Evolutionary conservation across 92 coral and sea anemone genomes (phyloP).

Genomic region (Siderastrea radians): DNA sequence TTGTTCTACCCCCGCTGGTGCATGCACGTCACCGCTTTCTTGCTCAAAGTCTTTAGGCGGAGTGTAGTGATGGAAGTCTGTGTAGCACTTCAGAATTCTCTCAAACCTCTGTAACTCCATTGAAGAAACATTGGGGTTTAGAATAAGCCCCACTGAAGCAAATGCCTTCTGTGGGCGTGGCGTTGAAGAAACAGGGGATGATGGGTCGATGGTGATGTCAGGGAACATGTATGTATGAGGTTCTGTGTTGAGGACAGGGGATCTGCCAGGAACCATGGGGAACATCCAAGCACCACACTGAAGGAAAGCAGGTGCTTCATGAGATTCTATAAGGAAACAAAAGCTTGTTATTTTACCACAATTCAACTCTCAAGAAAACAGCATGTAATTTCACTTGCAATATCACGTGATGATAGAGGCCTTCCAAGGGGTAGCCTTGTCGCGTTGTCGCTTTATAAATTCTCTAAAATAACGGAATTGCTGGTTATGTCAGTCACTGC

Average conservation of each 20-base stretch:
- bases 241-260: slow-evolving; percentile 96
- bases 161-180: slow-evolving; percentile 78
- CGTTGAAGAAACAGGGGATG: slow-evolving; percentile 52
- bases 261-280: slow-evolving; percentile 96
- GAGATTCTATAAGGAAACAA: slow-evolving; percentile 58
- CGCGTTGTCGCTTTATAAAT: no score
- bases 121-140: slow-evolving; percentile 82
- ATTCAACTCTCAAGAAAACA: not conserved
- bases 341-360: not conserved
- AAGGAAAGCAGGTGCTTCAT: slow-evolving; percentile 89
- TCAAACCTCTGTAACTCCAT: slow-evolving; percentile 88
- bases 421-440: no score
- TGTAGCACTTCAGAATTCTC: slow-evolving; percentile 89
- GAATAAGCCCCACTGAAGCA: slow-evolving; percentile 93
- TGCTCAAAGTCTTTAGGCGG: slow-evolving; percentile 51
- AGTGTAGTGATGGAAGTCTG: slow-evolving; percentile 92
- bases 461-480: no score
- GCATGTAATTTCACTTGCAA: not conserved
- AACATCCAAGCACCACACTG: slow-evolving; percentile 98
- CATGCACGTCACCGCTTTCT: slow-evolving; percentile 34
- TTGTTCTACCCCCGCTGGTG: slow-evolving; percentile 23
- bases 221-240: slow-evolving; percentile 99
- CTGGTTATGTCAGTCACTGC: no score
- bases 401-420: no score
- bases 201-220: slow-evolving; percentile 82